Conservation (phyloP, 2,113 vertebrate species). For the Apodemus sylvaticus region DNA sequence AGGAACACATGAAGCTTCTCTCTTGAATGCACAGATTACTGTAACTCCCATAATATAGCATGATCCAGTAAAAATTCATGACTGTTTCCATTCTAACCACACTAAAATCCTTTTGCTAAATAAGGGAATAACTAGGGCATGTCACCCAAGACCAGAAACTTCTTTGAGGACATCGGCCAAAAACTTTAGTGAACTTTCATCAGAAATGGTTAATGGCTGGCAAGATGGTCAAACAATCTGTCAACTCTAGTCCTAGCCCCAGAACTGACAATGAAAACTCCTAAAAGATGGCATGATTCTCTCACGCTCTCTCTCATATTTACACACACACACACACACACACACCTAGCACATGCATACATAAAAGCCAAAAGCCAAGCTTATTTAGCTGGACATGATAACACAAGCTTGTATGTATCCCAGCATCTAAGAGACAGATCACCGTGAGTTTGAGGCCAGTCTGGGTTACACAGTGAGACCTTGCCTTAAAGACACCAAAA, state of each 20-base stretch:
- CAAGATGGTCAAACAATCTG: not conserved
- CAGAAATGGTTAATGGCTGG: conserved; percentile 31
- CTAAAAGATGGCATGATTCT: not conserved
- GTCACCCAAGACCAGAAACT: not conserved
- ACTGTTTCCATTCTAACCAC: conserved; percentile 5
- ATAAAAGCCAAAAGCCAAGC: not conserved
- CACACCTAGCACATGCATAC: no score
- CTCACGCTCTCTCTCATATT: not conserved
- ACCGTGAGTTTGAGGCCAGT: not conserved
- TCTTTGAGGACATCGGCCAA: not conserved
- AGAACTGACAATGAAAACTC: not conserved
- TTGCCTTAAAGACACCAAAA: not conserved
- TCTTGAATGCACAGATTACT: conserved; percentile 11
- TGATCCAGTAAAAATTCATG: conserved; percentile 8
- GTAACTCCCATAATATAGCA: conserved; percentile 25
- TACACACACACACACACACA: not conserved
- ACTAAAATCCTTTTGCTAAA: conserved; percentile 30
- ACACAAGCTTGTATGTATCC: not conserved
- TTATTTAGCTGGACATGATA: not conserved
- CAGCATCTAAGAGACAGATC: not conserved
- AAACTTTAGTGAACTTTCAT: not conserved
- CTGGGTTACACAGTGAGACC: not conserved
- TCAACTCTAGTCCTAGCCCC: not conserved
- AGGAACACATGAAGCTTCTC: not conserved
- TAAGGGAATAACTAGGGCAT: not conserved